phyloP scores from a whole-genome alignment of 2,888 invertebrate genomes.

The Ganaspis brasiliensis region DNA sequence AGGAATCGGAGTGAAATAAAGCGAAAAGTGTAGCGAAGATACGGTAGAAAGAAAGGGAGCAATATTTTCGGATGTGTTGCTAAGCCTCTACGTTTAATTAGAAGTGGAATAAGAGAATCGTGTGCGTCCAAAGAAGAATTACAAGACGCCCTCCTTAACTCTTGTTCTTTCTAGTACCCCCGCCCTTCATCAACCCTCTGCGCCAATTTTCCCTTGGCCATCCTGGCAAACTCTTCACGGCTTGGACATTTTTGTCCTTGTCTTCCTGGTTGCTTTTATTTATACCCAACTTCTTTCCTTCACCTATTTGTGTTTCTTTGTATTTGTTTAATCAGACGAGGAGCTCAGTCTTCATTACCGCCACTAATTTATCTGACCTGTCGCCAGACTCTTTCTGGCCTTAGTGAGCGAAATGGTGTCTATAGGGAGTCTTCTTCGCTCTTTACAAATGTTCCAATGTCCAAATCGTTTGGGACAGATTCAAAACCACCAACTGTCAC shows the following conservation, averaged over 20 bases:
- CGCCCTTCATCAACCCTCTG: conserved; percentile 58
- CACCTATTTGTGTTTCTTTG: conserved; percentile 73
- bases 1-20: conserved; percentile 9
- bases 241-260: conserved; percentile 39
- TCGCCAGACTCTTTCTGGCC: conserved; percentile 69
- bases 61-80: conserved; percentile 62
- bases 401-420: conserved; percentile 47
- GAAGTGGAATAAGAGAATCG: conserved; percentile 63
- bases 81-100: conserved; percentile 71
- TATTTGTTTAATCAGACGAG: conserved; percentile 78
- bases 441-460: conserved; percentile 4
- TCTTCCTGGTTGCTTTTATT: conserved; percentile 40
- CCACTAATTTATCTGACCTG: conserved; percentile 77
- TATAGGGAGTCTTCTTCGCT: conserved; percentile 22
- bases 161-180: conserved; percentile 58
- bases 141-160: conserved; percentile 51
- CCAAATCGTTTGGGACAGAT: not conserved
- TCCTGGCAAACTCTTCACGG: conserved; percentile 26
- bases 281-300: conserved; percentile 38
- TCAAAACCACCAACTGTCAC: not conserved
- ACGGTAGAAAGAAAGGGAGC: conserved; percentile 33
- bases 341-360: conserved; percentile 78
- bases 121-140: conserved; percentile 60
- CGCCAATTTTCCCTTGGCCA: conserved; percentile 40
- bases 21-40: not conserved